Conservation (phyloP, 2,113 vertebrate genomes). For the Ceratotherium simum region DNA sequence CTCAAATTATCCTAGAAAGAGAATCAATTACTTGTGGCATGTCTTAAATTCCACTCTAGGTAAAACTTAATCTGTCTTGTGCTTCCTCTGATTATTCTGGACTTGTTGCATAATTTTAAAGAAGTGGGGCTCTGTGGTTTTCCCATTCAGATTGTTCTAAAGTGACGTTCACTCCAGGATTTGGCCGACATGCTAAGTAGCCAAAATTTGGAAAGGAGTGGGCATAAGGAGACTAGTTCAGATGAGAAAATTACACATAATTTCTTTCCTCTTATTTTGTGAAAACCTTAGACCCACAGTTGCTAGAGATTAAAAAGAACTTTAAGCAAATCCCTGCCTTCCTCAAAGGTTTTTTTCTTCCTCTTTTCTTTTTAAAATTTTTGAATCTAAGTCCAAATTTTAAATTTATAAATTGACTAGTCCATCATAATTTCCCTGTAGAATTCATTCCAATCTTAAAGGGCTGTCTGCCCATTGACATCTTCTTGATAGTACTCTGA, state of each 20-base stretch:
- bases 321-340: not conserved
- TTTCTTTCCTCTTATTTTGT: slow-evolving; percentile 55
- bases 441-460: not conserved
- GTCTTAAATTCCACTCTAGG: slow-evolving; percentile 41
- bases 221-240: not conserved
- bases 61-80: slow-evolving; percentile 38
- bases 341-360: not conserved
- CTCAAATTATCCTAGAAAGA: slow-evolving; percentile 56
- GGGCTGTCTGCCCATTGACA: not conserved
- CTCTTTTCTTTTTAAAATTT: not conserved
- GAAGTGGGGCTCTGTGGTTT: not conserved
- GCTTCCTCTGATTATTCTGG: slow-evolving; percentile 44
- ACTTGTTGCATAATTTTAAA: slow-evolving; percentile 61
- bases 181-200: not conserved
- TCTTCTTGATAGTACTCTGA: not conserved
- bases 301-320: slow-evolving; percentile 48
- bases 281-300: slow-evolving; percentile 22
- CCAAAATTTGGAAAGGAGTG: not conserved
- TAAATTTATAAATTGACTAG: slow-evolving; percentile 13
- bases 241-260: slow-evolving; percentile 59
- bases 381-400: slow-evolving; percentile 11
- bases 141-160: not conserved
- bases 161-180: not conserved
- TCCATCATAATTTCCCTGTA: not conserved
- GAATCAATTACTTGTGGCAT: slow-evolving; percentile 28